Conservation (phyloP, 2,888 invertebrate species). For the Nymphalis c-album region DNA sequence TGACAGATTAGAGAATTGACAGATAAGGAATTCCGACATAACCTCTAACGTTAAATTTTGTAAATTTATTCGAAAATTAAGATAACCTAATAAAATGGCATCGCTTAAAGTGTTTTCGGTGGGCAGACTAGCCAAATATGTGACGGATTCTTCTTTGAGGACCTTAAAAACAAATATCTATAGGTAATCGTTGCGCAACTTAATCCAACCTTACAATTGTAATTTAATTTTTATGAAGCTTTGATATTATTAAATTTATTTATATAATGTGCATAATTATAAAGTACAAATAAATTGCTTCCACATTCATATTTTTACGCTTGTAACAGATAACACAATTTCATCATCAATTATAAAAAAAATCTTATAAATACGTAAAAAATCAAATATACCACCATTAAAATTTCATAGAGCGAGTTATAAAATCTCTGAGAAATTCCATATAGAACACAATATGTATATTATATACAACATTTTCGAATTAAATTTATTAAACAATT, state of each 20-base stretch:
- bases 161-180: conserved; percentile 64
- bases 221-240: not conserved
- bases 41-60: conserved; percentile 51
- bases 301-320: not conserved
- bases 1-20: conserved; percentile 46
- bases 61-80: conserved; percentile 26
- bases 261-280: not conserved
- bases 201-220: conserved; percentile 50
- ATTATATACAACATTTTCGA: no score
- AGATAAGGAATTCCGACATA: conserved; percentile 45
- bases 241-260: not conserved
- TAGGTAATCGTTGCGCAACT: conserved; percentile 80
- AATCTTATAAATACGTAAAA: not conserved
- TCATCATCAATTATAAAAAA: conserved; percentile 16
- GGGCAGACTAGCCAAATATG: conserved; percentile 71
- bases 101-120: conserved; percentile 75
- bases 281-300: not conserved
- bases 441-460: no score
- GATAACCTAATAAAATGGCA: conserved; percentile 62
- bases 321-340: conserved; percentile 12
- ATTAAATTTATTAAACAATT: no score
- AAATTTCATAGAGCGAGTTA: no score
- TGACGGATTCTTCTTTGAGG: conserved; percentile 72
- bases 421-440: no score
- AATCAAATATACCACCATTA: not conserved